Base-by-base conservation (phyloP, 2,113 vertebrate species). In the Melospiza melodia region DNA sequence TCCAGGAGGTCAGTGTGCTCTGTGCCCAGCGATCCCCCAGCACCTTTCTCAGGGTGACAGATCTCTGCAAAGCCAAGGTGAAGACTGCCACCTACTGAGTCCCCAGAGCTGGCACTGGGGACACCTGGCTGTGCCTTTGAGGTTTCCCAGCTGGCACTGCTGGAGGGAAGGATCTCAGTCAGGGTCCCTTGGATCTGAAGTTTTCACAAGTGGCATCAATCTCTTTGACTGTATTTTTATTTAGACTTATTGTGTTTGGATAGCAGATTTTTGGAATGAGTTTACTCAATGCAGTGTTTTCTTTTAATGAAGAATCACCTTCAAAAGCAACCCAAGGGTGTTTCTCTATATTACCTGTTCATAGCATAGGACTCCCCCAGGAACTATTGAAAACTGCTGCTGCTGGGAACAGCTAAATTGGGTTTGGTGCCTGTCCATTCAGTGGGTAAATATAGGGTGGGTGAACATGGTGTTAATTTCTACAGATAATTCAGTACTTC, bases 11-110 rank as follows among this genome's bases (percentile, higher is more conserved):
- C 31, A 3, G 16, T 39, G 39, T 79, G 28, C 61, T 73, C 11
- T 6, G 25, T 20, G 67, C 48, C 72, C 66, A n/a, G 31, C 0
- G 0, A 25, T 71, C 13, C 48, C 55, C 24, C 67, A 37, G 11
- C 59, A 44, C 44, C 46, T 86, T 57, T 62, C 69, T 9, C 17
- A 35, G 66, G 27, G 35, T 71, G 81, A 62, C 76, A 54, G 3
- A 46, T 74, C 59, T 63, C n/a, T 81, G 73, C 68, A 27, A 81
- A 94, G 91, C 15, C 93, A 77, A 46, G 77, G 96, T 48, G 84
- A 84, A 96, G 87, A 84, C 85, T 96, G 96, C 96, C 96, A 94
- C 90, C 96, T 97, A 15, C 92, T 96, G 96, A 84, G 89, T 77
- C 93, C 68, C 46, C 72, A 39, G 55, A 18, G 71, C 43, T 62